A percentile compares a stretch with the other conserved stretches of the same genome.
Evolutionary conservation across 2,888 invertebrate species (phyloP).

Genomic region (Dexiosoma caninum): DNA sequence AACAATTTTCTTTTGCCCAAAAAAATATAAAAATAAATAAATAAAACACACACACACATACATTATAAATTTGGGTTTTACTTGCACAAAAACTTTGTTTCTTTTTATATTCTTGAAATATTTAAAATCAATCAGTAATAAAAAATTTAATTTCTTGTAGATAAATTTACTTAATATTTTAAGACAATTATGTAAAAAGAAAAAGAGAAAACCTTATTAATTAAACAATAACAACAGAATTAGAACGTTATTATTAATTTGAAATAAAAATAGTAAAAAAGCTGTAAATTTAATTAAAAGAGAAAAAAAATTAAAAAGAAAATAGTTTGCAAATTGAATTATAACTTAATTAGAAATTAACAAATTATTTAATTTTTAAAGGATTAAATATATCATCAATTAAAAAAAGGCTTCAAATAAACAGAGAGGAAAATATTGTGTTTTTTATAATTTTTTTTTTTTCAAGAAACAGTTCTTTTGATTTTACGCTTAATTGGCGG

Average conservation of each 20-base stretch:
- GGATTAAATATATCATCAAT: not conserved
- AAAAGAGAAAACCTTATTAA: constrained; percentile 53
- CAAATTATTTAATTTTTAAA: not conserved
- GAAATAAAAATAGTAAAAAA: constrained; percentile 28
- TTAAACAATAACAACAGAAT: constrained; percentile 46
- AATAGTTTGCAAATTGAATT: not conserved
- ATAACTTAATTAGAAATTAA: constrained; percentile 11
- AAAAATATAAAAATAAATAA: too few species aligned
- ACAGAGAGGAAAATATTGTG: not conserved
- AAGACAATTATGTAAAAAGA: constrained; percentile 46
- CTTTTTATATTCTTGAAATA: constrained; percentile 42
- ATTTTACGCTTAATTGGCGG: constrained; percentile 64
- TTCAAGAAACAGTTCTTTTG: constrained; percentile 54
- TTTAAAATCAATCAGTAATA: constrained; percentile 53
- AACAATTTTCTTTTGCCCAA: too few species aligned
- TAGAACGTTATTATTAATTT: constrained; percentile 28
- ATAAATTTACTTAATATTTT: constrained; percentile 46
- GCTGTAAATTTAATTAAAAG: not conserved
- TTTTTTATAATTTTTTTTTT: constrained; percentile 20
- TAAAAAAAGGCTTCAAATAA: not conserved
- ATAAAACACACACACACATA: too few species aligned
- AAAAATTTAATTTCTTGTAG: constrained; percentile 43
- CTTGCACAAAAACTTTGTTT: constrained; percentile 52
- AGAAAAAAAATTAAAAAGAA: not conserved
- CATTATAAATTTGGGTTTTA: constrained; percentile 28